phyloP scores from a whole-genome alignment of 2,888 invertebrate species.

The Nemurella pictetii region DNA sequence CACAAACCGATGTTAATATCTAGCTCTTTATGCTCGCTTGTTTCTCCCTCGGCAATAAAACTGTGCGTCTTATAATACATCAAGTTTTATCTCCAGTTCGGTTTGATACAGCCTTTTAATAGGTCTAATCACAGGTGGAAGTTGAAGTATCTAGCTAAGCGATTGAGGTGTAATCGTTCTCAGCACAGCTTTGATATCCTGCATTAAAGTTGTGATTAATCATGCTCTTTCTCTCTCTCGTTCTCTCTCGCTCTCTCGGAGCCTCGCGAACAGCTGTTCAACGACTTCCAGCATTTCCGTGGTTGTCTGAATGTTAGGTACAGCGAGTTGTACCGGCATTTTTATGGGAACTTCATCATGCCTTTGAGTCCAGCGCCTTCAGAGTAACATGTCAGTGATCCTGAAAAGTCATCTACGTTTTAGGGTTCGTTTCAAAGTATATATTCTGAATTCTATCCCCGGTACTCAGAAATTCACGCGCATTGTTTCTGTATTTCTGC shows the following conservation, averaged over 20 bases:
- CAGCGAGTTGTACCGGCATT: neutral
- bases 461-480: too few relatives aligned
- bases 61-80: neutral
- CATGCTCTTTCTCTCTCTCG: too few relatives aligned
- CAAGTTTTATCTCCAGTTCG: neutral
- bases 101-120: neutral
- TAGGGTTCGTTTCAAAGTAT: too few relatives aligned
- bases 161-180: neutral
- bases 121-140: neutral
- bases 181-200: neutral
- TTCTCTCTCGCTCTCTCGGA: too few relatives aligned
- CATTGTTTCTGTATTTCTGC: too few relatives aligned
- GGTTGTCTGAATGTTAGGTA: neutral
- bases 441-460: too few relatives aligned
- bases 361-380: too few relatives aligned
- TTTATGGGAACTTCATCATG: neutral
- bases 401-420: too few relatives aligned
- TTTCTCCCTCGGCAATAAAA: neutral
- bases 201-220: neutral
- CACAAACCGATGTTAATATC: neutral
- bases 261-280: neutral
- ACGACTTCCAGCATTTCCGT: neutral
- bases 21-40: too few relatives aligned
- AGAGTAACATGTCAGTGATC: too few relatives aligned
- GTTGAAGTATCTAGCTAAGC: neutral